A percentile compares a stretch with the other conserved stretches of the same genome.
Evolutionary conservation across 2,113 vertebrate species (phyloP).

Genomic region (Galeopterus variegatus): DNA sequence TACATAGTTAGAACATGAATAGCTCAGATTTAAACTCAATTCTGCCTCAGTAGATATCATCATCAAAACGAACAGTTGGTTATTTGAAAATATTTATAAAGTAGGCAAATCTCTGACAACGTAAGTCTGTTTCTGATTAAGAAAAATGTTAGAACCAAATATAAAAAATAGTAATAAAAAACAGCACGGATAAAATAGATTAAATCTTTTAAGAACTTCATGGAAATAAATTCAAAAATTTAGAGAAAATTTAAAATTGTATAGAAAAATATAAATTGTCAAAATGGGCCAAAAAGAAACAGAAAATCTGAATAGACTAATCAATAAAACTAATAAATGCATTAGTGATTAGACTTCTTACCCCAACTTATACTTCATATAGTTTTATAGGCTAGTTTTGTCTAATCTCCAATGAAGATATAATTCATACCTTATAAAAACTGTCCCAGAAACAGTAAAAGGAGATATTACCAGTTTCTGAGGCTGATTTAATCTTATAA

Average conservation of each 20-base stretch:
- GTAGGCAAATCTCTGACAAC: neutral
- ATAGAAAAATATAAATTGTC: neutral
- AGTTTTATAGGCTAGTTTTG: neutral
- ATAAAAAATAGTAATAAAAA: conserved; percentile 7
- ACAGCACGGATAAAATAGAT: neutral
- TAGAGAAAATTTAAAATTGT: neutral
- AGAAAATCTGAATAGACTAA: neutral
- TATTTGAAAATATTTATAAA: neutral
- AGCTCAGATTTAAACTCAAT: too few species aligned
- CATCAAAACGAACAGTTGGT: neutral
- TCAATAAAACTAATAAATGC: neutral
- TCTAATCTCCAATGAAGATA: neutral
- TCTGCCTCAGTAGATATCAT: neutral
- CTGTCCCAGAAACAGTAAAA: neutral
- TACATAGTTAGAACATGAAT: neutral
- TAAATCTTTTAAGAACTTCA: neutral
- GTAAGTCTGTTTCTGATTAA: neutral
- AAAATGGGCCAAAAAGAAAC: neutral
- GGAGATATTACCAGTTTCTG: neutral
- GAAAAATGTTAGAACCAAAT: neutral
- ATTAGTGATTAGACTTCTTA: neutral
- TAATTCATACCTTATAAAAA: neutral
- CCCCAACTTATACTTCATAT: neutral
- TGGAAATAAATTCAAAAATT: neutral
- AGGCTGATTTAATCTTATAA: neutral